Conservation (phyloP, 2,888 invertebrate species). For the Nemotelus nigrinus region DNA sequence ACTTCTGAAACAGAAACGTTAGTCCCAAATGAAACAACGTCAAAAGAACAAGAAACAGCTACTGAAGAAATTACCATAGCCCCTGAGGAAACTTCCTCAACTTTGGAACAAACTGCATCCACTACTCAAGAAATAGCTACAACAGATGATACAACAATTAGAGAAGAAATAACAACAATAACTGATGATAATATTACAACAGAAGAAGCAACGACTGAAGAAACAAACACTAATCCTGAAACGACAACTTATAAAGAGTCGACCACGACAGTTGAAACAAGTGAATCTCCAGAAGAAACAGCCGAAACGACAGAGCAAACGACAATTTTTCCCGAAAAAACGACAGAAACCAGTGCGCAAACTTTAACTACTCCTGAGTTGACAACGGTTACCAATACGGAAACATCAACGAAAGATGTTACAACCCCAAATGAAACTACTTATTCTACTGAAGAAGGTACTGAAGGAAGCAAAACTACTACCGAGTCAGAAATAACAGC, state of each 20-base stretch:
- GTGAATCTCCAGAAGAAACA: background rate
- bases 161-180: background rate
- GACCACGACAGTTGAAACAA: background rate
- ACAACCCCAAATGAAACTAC: slow-evolving; percentile 3
- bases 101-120: background rate
- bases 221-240: background rate
- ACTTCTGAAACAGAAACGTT: background rate
- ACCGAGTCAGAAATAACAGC: no score
- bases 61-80: slow-evolving; percentile 2
- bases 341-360: background rate
- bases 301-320: background rate
- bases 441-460: background rate
- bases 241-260: background rate
- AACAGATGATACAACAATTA: background rate
- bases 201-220: background rate
- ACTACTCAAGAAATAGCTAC: slow-evolving; percentile 20
- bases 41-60: background rate
- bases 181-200: background rate
- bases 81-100: background rate
- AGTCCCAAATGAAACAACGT: background rate
- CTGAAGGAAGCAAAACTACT: background rate
- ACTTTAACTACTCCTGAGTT: background rate
- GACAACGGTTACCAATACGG: background rate
- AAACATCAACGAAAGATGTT: background rate
- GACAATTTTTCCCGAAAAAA: background rate